Evolutionary conservation across 2,888 invertebrate species (phyloP), one percentile per base, ranked within the genome.

Genomic region (Leptinotarsa juncta): DNA sequence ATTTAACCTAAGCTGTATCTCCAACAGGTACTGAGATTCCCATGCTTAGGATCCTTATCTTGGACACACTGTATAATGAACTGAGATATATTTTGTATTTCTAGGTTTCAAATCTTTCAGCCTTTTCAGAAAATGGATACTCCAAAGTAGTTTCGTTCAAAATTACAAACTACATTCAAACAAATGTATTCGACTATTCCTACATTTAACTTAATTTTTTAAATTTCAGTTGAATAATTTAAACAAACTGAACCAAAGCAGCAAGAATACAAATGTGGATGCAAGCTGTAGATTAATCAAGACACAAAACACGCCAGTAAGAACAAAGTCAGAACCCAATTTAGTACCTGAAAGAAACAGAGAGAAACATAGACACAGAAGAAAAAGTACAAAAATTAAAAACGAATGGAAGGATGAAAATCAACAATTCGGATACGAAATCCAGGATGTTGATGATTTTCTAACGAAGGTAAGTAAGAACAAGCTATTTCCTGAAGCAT

Each of bases 361-460:
- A 78, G 90, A 90, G 79, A 88, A 88, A 72, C 90, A 90, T 80
- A 82, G 85, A 75, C 90, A 90, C 80, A 81, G 86, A 60, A 76
- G 73, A 50, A 79, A 75, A 67, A 77, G 62, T 32, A 70, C 71
- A n/a, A 74, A 74, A 71, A 65, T 69, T 20, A 78, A 76, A 23
- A 75, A 57, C 18, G 88, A 89, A 88, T 84, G 79, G 78, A 79
- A 78, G 7, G 78, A 78, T 5, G 80, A 82, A n/a, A 76, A 81
- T 16, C 84, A 84, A 70, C 86, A 86, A 73, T 94, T 95, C 82
- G 95, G 95, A 68, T 95, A 95, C 82, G 94, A 95, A 81, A 95
- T 95, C 67, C 91, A 92, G 77, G 95, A 95, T 86, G 90, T 95
- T 77, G 95, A 95, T 85, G 92, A 92, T 77, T 95, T 95, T 86